Percentiles rank a stretch among this genome's conserved stretches.
Evolutionary conservation across 2,113 vertebrate genomes (phyloP).

Genomic region (Gasterosteus nipponicus): DNA sequence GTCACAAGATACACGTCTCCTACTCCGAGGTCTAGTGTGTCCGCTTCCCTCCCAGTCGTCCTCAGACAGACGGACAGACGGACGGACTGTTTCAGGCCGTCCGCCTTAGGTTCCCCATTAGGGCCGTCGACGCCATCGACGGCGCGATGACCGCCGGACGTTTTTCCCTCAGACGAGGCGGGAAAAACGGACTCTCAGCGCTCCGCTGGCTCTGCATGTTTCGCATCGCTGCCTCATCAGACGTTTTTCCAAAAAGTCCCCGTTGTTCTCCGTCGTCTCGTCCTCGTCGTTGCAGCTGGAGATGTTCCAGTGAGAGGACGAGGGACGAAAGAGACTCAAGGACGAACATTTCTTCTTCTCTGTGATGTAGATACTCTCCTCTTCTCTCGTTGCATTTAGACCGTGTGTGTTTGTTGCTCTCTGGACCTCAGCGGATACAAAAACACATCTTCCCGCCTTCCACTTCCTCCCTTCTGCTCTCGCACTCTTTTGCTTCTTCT

Average conservation of each 20-base stretch:
- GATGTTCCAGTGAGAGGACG: too few species aligned
- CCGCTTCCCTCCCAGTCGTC: slow-evolving; percentile 20
- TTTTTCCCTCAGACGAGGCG: slow-evolving; percentile 42
- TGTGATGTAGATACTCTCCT: slow-evolving; percentile 75
- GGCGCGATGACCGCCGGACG: slow-evolving; percentile 25
- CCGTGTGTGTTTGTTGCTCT: slow-evolving; percentile 79
- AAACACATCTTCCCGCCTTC: slow-evolving; percentile 19
- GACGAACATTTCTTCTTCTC: slow-evolving; percentile 42
- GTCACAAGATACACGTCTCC: too few species aligned
- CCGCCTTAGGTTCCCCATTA: slow-evolving; percentile 63
- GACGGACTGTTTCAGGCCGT: slow-evolving; percentile 72
- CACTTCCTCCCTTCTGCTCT: not conserved
- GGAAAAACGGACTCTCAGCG: slow-evolving; percentile 22
- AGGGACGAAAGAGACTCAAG: slow-evolving; percentile 29
- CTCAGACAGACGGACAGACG: slow-evolving; percentile 48
- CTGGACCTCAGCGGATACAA: slow-evolving; percentile 55
- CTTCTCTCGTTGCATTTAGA: slow-evolving; percentile 64
- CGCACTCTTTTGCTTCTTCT: not conserved
- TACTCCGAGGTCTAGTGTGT: too few species aligned
- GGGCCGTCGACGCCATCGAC: slow-evolving; percentile 57
- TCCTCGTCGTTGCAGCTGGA: not conserved
- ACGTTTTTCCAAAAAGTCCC: not conserved
- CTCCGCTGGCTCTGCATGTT: not conserved
- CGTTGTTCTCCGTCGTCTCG: not conserved
- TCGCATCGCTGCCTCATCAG: slow-evolving; percentile 10